These are phyloP conservation scores for Zeus faber DNA, from an alignment of 2,113 vertebrate species.

Conservation along the genomic window DNA sequence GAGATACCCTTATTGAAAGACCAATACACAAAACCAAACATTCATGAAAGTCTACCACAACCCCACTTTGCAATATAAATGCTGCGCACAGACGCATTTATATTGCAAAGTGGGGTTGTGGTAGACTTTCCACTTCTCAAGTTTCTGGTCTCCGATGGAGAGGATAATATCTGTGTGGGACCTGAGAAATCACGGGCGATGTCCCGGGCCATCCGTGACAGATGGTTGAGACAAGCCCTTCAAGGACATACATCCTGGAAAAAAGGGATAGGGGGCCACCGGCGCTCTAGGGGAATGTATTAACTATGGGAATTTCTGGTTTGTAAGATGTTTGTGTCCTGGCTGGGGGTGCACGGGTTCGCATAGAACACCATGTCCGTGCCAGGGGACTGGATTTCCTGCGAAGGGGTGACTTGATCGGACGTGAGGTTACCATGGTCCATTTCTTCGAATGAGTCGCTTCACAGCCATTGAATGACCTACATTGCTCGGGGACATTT, in stretches of 20 bases:
- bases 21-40: not conserved
- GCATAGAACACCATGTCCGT: slow-evolving; percentile 46
- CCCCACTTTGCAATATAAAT: no score
- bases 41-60: not conserved
- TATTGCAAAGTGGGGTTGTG: no score
- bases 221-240: slow-evolving; percentile 66
- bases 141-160: slow-evolving; percentile 6
- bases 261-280: slow-evolving; percentile 46
- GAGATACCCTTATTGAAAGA: no score
- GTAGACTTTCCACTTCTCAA: slow-evolving; percentile 17
- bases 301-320: slow-evolving; percentile 46
- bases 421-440: slow-evolving; percentile 51
- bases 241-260: slow-evolving; percentile 44
- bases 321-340: slow-evolving; percentile 46
- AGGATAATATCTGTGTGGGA: not conserved
- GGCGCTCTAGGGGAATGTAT: slow-evolving; percentile 14
- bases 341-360: slow-evolving; percentile 53
- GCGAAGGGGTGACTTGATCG: slow-evolving; percentile 50
- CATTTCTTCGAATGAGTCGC: slow-evolving; percentile 22
- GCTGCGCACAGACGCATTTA: no score
- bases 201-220: slow-evolving; percentile 56
- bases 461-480: slow-evolving; percentile 34
- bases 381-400: slow-evolving; percentile 65
- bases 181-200: slow-evolving; percentile 41
- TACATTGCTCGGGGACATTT: slow-evolving; percentile 20